A percentile compares a stretch with the other conserved stretches of the same genome.
Evolutionary conservation across 2,797 vertebrate genomes (phyloP).

Genomic region (Simalia tracyae): DNA sequence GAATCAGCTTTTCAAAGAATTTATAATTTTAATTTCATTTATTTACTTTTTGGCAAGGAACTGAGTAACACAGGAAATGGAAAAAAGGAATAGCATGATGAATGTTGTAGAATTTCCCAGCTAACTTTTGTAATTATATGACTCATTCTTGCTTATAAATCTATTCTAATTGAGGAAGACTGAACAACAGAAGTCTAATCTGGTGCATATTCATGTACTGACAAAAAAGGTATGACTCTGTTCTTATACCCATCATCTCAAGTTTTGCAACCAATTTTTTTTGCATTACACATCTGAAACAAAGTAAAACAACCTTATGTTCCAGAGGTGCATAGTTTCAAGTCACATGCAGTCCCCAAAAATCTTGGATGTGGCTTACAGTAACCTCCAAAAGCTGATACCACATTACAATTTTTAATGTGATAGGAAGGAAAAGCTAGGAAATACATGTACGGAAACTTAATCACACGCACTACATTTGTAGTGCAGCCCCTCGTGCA

Average conservation of each 20-base stretch:
- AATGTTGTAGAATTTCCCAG: conserved; percentile 4
- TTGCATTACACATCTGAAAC: background rate
- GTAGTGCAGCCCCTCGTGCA: background rate
- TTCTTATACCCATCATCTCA: background rate
- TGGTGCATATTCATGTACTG: background rate
- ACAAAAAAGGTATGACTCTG: background rate
- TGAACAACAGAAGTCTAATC: background rate
- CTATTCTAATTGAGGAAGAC: conserved; percentile 6
- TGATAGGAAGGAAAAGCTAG: background rate
- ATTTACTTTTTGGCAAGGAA: conserved; percentile 4
- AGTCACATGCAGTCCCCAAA: background rate
- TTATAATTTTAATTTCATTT: background rate
- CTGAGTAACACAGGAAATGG: background rate
- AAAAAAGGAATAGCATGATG: conserved; percentile 5
- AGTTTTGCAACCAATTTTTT: background rate
- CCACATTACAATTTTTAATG: background rate
- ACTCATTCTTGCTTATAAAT: conserved; percentile 16
- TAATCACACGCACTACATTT: background rate
- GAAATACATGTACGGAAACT: background rate
- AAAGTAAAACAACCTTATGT: background rate
- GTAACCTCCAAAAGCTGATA: background rate
- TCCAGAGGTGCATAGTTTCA: background rate
- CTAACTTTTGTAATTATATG: conserved; percentile 9
- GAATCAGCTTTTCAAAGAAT: conserved; percentile 10
- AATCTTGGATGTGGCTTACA: background rate